These are phyloP conservation scores for Sesia apiformis DNA, from an alignment of 2,888 invertebrate genomes.

Conservation along the genomic window DNA sequence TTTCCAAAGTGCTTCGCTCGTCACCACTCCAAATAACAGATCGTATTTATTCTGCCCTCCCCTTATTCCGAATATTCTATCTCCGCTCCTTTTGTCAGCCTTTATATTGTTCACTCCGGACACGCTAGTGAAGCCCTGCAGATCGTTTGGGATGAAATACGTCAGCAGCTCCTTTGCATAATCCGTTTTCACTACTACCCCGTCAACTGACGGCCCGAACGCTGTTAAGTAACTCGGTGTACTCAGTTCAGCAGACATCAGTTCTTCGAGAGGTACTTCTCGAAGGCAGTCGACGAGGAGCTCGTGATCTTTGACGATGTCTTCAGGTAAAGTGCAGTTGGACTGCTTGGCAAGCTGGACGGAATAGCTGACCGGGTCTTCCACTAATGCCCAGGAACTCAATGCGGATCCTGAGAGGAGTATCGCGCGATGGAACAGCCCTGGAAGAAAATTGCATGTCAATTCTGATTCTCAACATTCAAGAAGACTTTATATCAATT, in stretches of 20 bases:
- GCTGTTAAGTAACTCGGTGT: constrained; percentile 89
- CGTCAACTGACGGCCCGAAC: constrained; percentile 95
- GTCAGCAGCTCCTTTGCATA: constrained; percentile 87
- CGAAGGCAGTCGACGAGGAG: constrained; percentile 88
- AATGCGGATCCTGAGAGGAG: constrained; percentile 91
- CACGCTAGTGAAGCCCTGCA: constrained; percentile 77
- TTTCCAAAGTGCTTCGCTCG: constrained; percentile 92
- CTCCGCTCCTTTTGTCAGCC: constrained; percentile 77
- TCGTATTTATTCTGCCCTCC: constrained; percentile 82
- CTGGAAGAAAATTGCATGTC: constrained; percentile 55
- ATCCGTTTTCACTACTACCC: constrained; percentile 93
- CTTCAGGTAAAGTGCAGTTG: constrained; percentile 88
- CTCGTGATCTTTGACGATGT: constrained; percentile 87
- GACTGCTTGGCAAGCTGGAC: constrained; percentile 86
- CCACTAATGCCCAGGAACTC: constrained; percentile 92
- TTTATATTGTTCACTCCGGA: constrained; percentile 73
- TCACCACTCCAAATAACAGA: constrained; percentile 93
- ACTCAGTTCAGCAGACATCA: constrained; percentile 83
- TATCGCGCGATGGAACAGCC: constrained; percentile 90
- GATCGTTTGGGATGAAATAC: constrained; percentile 79
- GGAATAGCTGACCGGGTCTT: constrained; percentile 89
- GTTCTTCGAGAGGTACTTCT: constrained; percentile 82
- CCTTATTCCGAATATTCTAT: constrained; percentile 73
- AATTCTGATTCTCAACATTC: too few species aligned
- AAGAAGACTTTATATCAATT: too few species aligned